A percentile compares a stretch with the other conserved stretches of the same genome.
Evolutionary conservation across 2,113 vertebrate genomes (phyloP).

Genomic region (Gnathonemus longibarbis): DNA sequence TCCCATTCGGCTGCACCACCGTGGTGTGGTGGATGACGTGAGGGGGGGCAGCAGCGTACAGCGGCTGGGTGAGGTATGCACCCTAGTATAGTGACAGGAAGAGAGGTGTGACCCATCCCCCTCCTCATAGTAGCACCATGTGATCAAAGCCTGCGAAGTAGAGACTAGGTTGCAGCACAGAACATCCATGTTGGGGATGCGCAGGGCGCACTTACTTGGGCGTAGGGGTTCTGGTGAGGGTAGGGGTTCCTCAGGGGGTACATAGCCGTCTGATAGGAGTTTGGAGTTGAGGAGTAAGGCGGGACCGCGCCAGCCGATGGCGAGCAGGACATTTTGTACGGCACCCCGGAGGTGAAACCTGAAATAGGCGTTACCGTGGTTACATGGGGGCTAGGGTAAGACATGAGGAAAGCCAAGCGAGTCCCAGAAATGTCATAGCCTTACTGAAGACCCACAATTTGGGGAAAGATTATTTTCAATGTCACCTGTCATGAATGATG

Average conservation of each 20-base stretch:
- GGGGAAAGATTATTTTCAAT: background rate
- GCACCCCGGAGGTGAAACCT: conserved; percentile 88
- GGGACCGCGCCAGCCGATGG: conserved; percentile 86
- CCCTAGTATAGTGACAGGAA: conserved; percentile 75
- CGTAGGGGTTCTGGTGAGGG: conserved; percentile 90
- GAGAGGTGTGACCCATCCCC: conserved; percentile 21
- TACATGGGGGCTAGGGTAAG: background rate
- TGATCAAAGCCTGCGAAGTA: background rate
- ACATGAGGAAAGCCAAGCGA: background rate
- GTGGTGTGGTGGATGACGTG: conserved; percentile 99
- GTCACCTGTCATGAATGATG: background rate
- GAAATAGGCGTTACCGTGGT: conserved; percentile 19
- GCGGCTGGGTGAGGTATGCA: conserved; percentile 91
- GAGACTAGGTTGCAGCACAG: too few species aligned
- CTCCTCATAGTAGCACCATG: background rate
- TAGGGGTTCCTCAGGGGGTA: conserved; percentile 95
- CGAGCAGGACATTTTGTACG: conserved; percentile 96
- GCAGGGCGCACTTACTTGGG: conserved; percentile 66
- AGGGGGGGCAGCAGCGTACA: conserved; percentile 92
- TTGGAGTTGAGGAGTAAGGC: conserved; percentile 85
- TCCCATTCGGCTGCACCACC: conserved; percentile 96
- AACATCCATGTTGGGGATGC: background rate
- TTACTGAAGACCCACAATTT: background rate
- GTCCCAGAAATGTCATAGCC: background rate
- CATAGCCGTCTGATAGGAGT: conserved; percentile 82